These are phyloP conservation scores for Phylloscopus collybita DNA, from an alignment of 2,797 vertebrate species.

Conservation along the genomic window DNA sequence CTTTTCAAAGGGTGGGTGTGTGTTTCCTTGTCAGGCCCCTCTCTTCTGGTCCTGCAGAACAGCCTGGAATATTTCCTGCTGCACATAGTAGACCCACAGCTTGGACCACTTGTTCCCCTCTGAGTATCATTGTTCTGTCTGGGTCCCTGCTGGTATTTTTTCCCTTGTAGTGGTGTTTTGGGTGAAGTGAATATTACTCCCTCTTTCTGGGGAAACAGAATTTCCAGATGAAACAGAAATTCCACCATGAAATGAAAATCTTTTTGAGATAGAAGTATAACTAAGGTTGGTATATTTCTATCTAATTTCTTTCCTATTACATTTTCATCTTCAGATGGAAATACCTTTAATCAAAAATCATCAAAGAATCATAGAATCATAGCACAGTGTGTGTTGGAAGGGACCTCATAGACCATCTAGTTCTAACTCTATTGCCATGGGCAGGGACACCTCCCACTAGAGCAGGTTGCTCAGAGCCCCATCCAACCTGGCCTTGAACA, in stretches of 20 bases:
- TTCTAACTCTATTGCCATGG: background rate
- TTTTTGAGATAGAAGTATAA: background rate
- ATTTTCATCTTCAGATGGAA: background rate
- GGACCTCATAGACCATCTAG: background rate
- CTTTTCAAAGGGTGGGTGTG: background rate
- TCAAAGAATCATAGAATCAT: background rate
- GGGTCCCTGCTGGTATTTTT: background rate
- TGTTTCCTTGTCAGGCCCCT: background rate
- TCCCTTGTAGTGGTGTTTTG: background rate
- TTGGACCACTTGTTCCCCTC: fast-evolving
- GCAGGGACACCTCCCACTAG: background rate
- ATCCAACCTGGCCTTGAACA: background rate
- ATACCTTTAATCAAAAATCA: background rate
- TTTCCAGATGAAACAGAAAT: background rate
- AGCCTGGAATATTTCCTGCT: background rate
- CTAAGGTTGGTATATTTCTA: background rate
- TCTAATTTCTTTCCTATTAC: background rate
- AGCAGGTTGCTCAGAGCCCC: background rate
- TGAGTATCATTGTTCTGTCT: background rate
- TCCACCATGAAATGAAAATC: background rate
- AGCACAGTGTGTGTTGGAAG: background rate
- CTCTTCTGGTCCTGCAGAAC: background rate
- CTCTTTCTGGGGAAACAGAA: background rate
- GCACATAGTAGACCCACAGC: background rate
- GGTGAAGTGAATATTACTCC: background rate